phyloP scores from a whole-genome alignment of 1,140 invertebrate genomes.

The Drosophila navojoa region DNA sequence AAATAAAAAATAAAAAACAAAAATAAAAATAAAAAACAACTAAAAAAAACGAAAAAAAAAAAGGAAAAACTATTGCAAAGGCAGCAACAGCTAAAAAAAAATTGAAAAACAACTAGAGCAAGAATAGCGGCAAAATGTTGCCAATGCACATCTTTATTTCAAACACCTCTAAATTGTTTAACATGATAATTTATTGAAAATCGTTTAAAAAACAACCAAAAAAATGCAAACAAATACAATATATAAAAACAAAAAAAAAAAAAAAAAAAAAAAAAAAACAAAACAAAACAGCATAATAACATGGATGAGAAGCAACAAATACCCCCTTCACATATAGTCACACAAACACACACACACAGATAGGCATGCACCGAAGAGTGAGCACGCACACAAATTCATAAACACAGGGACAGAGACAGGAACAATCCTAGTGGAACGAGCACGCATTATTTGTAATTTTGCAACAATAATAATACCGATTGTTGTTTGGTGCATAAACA shows the following conservation, averaged over 20 bases:
- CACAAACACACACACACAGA: slow-evolving; percentile 1
- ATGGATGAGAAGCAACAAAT: slow-evolving; percentile 22
- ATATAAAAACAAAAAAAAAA: slow-evolving; percentile 27
- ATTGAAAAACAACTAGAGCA: slow-evolving; percentile 9
- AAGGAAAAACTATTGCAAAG: background rate
- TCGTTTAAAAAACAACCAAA: slow-evolving; percentile 49
- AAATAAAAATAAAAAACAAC: slow-evolving; percentile 21
- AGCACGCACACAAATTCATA: background rate
- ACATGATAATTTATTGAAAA: slow-evolving; percentile 48
- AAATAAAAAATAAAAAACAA: slow-evolving; percentile 11
- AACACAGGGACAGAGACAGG: slow-evolving; percentile 6
- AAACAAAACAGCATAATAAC: slow-evolving; percentile 17
- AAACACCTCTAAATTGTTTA: slow-evolving; percentile 49
- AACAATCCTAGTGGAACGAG: background rate
- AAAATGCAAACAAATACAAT: slow-evolving; percentile 40
- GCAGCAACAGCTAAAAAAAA: slow-evolving; percentile 8
- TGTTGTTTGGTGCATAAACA: background rate
- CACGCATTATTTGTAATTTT: slow-evolving; percentile 18
- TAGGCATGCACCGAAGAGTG: background rate
- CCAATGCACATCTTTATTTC: slow-evolving; percentile 51
- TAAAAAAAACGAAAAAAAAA: slow-evolving; percentile 9
- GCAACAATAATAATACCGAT: slow-evolving; percentile 27
- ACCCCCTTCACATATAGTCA: background rate
- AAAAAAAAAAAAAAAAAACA: slow-evolving; percentile 40
- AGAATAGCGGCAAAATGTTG: slow-evolving; percentile 23